These are phyloP conservation scores for Neria commutata DNA, from an alignment of 2,888 invertebrate species.

Conservation along the genomic window DNA sequence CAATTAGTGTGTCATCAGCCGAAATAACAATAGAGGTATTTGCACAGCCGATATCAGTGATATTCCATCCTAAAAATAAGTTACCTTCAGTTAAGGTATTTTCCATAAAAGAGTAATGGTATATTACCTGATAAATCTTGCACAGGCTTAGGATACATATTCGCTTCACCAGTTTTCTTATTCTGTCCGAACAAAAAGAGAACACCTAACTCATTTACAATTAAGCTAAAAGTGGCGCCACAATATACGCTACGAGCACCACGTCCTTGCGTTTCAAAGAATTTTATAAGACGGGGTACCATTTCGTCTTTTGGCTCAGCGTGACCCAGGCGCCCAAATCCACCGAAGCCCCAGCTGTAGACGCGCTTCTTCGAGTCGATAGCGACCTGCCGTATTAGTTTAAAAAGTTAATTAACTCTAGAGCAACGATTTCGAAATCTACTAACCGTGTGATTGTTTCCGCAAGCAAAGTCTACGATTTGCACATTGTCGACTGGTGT, in stretches of 20 bases:
- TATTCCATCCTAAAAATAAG: conserved; percentile 76
- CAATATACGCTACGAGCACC: conserved; percentile 83
- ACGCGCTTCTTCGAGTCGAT: conserved; percentile 88
- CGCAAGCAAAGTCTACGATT: conserved; percentile 89
- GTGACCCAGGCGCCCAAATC: conserved; percentile 91
- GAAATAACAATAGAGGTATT: conserved; percentile 84
- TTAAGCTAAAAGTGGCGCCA: conserved; percentile 86
- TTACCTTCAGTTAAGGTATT: not conserved
- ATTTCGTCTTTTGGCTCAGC: conserved; percentile 91
- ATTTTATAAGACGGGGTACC: conserved; percentile 85
- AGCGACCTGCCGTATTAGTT: conserved; percentile 67
- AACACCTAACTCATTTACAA: conserved; percentile 78
- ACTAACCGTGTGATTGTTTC: conserved; percentile 85
- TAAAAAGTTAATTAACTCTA: not conserved
- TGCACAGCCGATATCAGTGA: conserved; percentile 82
- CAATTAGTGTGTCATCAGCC: conserved; percentile 88
- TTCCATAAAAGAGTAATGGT: not conserved
- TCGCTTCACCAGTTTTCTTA: conserved; percentile 91
- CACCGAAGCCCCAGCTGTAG: conserved; percentile 96
- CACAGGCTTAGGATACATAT: conserved; percentile 95
- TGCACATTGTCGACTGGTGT: conserved; percentile 83
- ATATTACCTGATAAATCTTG: conserved; percentile 79
- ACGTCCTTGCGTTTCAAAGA: conserved; percentile 83
- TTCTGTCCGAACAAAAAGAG: conserved; percentile 87
- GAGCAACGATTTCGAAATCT: not conserved